Evolutionary conservation across 92 coral and sea anemone species (phyloP).

Genomic region (Hydrozoanthus gracilis): DNA sequence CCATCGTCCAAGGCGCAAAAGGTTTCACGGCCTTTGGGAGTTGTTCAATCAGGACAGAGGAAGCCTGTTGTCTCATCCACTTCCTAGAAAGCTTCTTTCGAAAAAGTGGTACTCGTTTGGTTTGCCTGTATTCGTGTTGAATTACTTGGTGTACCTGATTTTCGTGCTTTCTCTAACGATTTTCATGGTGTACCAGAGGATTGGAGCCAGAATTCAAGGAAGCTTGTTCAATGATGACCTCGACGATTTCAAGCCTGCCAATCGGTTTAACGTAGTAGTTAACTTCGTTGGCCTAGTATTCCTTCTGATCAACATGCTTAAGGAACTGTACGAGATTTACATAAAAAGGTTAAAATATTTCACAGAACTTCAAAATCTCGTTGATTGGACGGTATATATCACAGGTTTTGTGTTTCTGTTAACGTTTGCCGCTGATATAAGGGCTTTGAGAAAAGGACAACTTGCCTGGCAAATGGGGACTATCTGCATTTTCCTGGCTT

Average conservation of each 20-base stretch:
- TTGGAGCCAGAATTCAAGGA: conserved; percentile 13
- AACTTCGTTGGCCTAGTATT: conserved; percentile 54
- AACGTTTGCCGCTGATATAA: conserved; percentile 46
- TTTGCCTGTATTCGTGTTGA: conserved; percentile 60
- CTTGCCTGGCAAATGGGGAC: conserved; percentile 80
- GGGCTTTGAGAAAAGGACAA: conserved; percentile 30
- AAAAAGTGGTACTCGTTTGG: conserved; percentile 82
- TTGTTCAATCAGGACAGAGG: conserved; percentile 70
- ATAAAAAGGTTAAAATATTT: conserved; percentile 57
- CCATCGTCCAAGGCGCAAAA: conserved; percentile 35
- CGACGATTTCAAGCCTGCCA: conserved; percentile 35
- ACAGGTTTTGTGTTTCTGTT: conserved; percentile 65
- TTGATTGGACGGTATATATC: conserved; percentile 70
- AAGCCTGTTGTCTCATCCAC: conserved; percentile 74
- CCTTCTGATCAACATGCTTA: conserved; percentile 57
- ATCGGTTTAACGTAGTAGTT: conserved; percentile 31
- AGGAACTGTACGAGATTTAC: conserved; percentile 69
- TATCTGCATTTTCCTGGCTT: conserved; percentile 78
- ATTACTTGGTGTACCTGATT: conserved; percentile 55
- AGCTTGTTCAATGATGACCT: conserved; percentile 2
- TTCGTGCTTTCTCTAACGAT: conserved; percentile 62
- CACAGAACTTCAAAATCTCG: conserved; percentile 57
- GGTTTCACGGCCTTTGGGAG: conserved; percentile 72
- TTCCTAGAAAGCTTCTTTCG: conserved; percentile 70
- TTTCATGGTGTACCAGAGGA: conserved; percentile 71